These are phyloP conservation scores for Engystomops pustulosus DNA, from an alignment of 2,113 vertebrate species.

Conservation along the genomic window DNA sequence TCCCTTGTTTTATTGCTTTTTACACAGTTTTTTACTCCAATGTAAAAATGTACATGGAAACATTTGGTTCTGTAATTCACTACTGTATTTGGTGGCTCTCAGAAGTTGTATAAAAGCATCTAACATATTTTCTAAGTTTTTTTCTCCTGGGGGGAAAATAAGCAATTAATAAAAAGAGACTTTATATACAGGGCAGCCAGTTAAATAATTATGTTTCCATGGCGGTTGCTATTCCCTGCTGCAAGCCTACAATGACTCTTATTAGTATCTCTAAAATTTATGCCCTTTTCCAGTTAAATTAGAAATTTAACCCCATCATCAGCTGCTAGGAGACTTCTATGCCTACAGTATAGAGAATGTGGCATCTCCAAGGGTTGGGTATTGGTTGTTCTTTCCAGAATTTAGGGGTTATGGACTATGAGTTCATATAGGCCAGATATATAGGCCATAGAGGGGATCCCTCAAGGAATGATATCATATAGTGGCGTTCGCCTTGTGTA, in stretches of 20 bases:
- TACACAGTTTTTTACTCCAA: slow-evolving; percentile 1
- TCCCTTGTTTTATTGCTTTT: not conserved
- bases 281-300: slow-evolving; percentile 42
- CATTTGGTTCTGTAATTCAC: slow-evolving; percentile 36
- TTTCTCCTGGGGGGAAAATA: not conserved
- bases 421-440: too few relatives aligned
- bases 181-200: slow-evolving; percentile 57
- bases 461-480: too few relatives aligned
- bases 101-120: slow-evolving; percentile 1
- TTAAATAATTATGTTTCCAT: slow-evolving; percentile 62
- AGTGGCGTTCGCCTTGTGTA: too few relatives aligned
- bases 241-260: slow-evolving; percentile 58
- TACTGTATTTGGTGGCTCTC: slow-evolving; percentile 21
- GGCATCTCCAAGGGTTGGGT: not conserved
- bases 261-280: slow-evolving; percentile 46
- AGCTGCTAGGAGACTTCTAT: not conserved
- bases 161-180: slow-evolving; percentile 56
- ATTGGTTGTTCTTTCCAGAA: too few relatives aligned
- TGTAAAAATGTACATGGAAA: slow-evolving; percentile 29
- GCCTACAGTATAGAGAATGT: not conserved
- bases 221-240: slow-evolving; percentile 54
- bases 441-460: too few relatives aligned
- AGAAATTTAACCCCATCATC: slow-evolving; percentile 6
- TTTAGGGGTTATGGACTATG: too few relatives aligned
- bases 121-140: slow-evolving; percentile 45